A percentile compares a stretch with the other conserved stretches of the same genome.
These are phyloP conservation scores for Taurulus bubalis DNA, from an alignment of 2,113 vertebrate genomes.

Conservation along the genomic window DNA sequence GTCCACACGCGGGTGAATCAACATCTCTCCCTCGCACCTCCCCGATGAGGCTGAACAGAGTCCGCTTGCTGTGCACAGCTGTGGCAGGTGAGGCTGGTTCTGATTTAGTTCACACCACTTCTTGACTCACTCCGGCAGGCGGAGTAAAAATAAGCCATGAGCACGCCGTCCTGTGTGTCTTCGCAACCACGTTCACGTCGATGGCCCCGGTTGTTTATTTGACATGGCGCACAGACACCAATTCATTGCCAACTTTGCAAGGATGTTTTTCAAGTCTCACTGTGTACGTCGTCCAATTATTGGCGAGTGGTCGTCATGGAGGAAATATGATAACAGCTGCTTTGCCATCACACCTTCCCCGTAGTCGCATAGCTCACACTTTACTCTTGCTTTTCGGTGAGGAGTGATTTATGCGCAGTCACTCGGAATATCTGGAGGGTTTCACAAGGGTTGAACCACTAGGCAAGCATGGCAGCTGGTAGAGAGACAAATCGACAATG, in stretches of 20 bases:
- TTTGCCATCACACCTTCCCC: conserved; percentile 38
- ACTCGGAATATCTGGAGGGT: conserved; percentile 53
- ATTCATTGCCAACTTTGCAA: conserved; percentile 8
- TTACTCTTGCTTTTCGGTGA: conserved; percentile 53
- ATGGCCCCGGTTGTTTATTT: conserved; percentile 46
- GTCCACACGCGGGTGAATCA: conserved; percentile 65
- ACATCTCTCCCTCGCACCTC: conserved; percentile 39
- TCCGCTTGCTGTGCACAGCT: conserved; percentile 31
- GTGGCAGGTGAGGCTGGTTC: conserved; percentile 58
- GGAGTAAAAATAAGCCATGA: conserved; percentile 23
- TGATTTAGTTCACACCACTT: conserved; percentile 49
- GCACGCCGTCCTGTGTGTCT: conserved; percentile 29
- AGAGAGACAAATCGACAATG: conserved; percentile 48
- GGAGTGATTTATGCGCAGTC: conserved; percentile 66
- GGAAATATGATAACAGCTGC: conserved; percentile 55
- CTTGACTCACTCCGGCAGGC: conserved; percentile 43
- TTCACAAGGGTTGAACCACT: conserved; percentile 45
- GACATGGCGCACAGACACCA: neutral
- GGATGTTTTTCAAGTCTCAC: conserved; percentile 39
- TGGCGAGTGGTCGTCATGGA: conserved; percentile 36
- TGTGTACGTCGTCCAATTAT: conserved; percentile 21
- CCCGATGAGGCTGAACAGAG: conserved; percentile 44
- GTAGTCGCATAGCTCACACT: conserved; percentile 49
- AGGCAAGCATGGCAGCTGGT: conserved; percentile 48
- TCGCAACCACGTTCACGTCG: conserved; percentile 13